Conservation (phyloP, 1,140 invertebrate species). For the Tetranychus urticae region DNA sequence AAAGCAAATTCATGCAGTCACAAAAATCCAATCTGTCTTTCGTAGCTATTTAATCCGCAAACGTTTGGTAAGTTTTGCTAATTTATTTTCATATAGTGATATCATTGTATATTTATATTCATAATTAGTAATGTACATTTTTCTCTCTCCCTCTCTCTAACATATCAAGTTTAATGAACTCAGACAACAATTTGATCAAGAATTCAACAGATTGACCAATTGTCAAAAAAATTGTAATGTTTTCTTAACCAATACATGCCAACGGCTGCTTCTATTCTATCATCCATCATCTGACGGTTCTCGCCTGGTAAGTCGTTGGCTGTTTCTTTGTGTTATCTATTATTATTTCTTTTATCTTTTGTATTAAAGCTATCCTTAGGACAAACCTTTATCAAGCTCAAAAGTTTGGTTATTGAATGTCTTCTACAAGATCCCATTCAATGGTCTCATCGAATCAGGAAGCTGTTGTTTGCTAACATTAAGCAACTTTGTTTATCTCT, state of each 20-base stretch:
- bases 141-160: background rate
- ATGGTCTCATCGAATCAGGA: conserved; percentile 6
- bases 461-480: conserved; percentile 6
- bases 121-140: background rate
- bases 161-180: background rate
- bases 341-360: background rate
- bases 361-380: background rate
- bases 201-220: background rate
- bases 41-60: conserved; percentile 2
- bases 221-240: background rate
- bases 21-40: conserved; percentile 10
- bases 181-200: background rate
- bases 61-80: background rate
- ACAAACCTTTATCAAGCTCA: conserved; percentile 2
- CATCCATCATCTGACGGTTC: background rate
- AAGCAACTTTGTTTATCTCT: conserved; percentile 5
- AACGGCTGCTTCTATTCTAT: background rate
- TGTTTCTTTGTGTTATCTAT: background rate
- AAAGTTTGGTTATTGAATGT: background rate
- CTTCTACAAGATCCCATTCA: background rate
- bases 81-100: background rate
- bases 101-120: background rate
- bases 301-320: background rate
- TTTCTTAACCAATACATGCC: background rate
- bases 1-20: conserved; percentile 7